Evolutionary conservation across 2,113 vertebrate species (phyloP).

Genomic region (Bufo gargarizans): DNA sequence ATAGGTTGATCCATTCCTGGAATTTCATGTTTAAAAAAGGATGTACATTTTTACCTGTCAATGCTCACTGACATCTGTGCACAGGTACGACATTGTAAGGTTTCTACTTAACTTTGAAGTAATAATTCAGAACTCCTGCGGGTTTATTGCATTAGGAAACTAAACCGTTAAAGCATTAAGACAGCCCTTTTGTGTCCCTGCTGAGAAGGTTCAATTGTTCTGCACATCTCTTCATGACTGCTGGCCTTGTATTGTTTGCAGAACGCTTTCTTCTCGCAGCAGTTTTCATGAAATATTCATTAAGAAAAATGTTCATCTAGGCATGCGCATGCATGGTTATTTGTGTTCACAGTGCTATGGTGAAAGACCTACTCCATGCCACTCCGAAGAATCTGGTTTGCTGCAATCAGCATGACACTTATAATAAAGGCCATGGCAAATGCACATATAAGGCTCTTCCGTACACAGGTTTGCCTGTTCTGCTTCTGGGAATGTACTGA

Average conservation of each 20-base stretch:
- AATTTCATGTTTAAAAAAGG: slow-evolving; percentile 1
- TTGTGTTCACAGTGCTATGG: slow-evolving; percentile 76
- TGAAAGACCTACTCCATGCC: slow-evolving; percentile 90
- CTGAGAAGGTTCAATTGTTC: slow-evolving; percentile 81
- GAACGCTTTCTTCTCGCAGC: slow-evolving; percentile 60
- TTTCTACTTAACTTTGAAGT: slow-evolving; percentile 41
- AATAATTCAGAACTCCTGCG: slow-evolving; percentile 74
- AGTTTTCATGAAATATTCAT: slow-evolving; percentile 66
- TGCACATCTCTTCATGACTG: slow-evolving; percentile 70
- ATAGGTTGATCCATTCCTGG: slow-evolving; percentile 6
- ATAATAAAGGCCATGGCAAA: slow-evolving; percentile 99
- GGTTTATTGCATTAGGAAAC: slow-evolving; percentile 94
- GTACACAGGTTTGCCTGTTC: slow-evolving; percentile 97
- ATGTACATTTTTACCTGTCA: neutral
- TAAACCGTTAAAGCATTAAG: slow-evolving; percentile 84
- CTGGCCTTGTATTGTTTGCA: slow-evolving; percentile 75
- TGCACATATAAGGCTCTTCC: slow-evolving; percentile 98
- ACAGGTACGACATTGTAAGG: neutral
- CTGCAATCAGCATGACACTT: slow-evolving; percentile 98
- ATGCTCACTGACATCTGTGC: slow-evolving; percentile 27
- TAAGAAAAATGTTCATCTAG: slow-evolving; percentile 75
- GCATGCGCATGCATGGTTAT: slow-evolving; percentile 87
- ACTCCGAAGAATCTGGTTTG: slow-evolving; percentile 98
- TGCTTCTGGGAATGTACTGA: slow-evolving; percentile 96
- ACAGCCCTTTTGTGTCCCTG: slow-evolving; percentile 99